A percentile compares a stretch with the other conserved stretches of the same genome.
Evolutionary conservation across 2,888 invertebrate genomes (phyloP).

Genomic region (Synanthedon tipuliformis): DNA sequence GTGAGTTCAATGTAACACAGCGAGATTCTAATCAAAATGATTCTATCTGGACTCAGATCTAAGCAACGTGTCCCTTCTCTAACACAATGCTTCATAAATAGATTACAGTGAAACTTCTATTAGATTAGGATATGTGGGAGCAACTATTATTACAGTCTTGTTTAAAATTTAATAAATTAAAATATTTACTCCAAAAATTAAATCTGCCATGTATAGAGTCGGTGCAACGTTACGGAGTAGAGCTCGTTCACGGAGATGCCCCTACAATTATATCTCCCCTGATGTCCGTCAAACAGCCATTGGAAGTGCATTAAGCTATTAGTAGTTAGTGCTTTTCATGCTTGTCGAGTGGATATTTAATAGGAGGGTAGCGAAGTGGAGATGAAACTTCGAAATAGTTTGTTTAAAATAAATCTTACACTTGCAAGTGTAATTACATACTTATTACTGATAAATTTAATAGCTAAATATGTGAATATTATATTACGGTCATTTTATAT

Average conservation of each 20-base stretch:
- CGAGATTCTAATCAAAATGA: slow-evolving; percentile 16
- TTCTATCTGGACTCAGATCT: slow-evolving; percentile 24
- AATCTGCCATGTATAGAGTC: too few species aligned
- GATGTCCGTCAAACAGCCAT: slow-evolving; percentile 30
- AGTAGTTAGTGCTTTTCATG: slow-evolving; percentile 34
- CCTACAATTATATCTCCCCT: slow-evolving; percentile 18
- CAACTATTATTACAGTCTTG: too few species aligned
- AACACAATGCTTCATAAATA: slow-evolving; percentile 31
- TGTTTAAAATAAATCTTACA: too few species aligned
- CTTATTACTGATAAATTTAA: too few species aligned
- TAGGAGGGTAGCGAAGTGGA: neutral
- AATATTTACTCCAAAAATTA: too few species aligned
- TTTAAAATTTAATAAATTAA: too few species aligned
- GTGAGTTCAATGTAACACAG: neutral
- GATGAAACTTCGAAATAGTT: neutral
- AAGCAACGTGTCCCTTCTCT: slow-evolving; percentile 19
- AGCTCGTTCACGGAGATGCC: neutral
- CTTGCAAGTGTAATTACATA: too few species aligned
- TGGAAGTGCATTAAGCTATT: slow-evolving; percentile 58
- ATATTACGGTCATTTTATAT: slow-evolving; percentile 10
- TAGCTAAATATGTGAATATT: neutral
- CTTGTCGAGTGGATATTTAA: neutral
- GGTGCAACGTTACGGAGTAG: too few species aligned
- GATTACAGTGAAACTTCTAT: slow-evolving; percentile 23
- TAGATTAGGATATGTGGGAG: too few species aligned